Percentiles rank a stretch among this genome's conserved stretches.
Evolutionary conservation across 2,113 vertebrate genomes (phyloP).

Genomic region (Neolamprologus caudopunctatus): DNA sequence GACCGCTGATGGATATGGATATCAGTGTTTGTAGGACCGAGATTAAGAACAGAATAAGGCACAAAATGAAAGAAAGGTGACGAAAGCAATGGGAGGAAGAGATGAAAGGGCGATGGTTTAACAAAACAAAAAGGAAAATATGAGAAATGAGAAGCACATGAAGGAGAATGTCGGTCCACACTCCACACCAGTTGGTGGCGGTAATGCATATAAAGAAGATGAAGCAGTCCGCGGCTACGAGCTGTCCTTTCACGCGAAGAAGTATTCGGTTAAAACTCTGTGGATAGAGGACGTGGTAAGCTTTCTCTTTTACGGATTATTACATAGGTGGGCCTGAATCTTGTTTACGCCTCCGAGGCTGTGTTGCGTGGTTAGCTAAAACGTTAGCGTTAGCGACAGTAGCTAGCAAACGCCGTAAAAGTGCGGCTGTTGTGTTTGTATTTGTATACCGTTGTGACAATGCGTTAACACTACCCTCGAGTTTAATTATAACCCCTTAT

Average conservation of each 20-base stretch:
- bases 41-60: not conserved
- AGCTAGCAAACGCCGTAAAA: not conserved
- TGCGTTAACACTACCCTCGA: not conserved
- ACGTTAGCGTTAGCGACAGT: conserved; percentile 9
- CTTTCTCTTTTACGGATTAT: not conserved
- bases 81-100: not conserved
- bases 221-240: not conserved
- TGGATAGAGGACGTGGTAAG: not conserved
- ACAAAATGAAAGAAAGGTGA: not conserved
- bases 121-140: not conserved
- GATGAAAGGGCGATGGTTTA: not conserved
- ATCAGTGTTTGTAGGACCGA: not conserved
- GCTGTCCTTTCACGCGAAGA: not conserved
- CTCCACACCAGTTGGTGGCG: not conserved
- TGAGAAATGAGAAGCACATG: not conserved
- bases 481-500: too few relatives aligned
- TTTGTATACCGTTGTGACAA: not conserved
- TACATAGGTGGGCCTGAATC: not conserved
- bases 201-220: not conserved
- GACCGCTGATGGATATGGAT: not conserved
- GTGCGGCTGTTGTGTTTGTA: not conserved
- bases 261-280: not conserved
- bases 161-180: not conserved
- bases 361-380: not conserved
- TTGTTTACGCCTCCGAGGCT: not conserved